phyloP scores from a whole-genome alignment of 1,140 invertebrate genomes.

The Hesperophylax magnus region DNA sequence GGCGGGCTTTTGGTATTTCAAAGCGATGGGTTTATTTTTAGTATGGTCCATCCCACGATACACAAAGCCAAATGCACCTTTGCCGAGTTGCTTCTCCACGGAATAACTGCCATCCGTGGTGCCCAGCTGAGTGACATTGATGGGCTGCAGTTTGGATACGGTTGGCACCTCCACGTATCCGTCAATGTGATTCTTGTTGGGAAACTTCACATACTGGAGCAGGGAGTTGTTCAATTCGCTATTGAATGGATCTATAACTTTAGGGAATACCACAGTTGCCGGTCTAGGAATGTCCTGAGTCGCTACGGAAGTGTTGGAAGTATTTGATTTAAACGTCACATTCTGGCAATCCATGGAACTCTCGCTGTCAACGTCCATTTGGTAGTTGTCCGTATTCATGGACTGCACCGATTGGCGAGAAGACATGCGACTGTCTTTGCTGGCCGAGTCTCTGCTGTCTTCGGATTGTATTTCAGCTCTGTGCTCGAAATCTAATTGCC shows the following conservation, averaged over 20 bases:
- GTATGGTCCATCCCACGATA: constrained; percentile 74
- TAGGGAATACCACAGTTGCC: constrained; percentile 67
- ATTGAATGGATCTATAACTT: constrained; percentile 72
- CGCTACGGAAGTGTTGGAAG: constrained; percentile 67
- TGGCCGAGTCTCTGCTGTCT: constrained; percentile 68
- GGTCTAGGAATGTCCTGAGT: constrained; percentile 68
- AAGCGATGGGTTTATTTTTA: constrained; percentile 75
- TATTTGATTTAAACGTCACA: constrained; percentile 65
- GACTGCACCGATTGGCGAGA: constrained; percentile 63
- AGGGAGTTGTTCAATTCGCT: constrained; percentile 69
- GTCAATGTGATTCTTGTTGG: constrained; percentile 70
- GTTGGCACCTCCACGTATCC: constrained; percentile 65
- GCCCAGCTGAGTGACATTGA: constrained; percentile 65
- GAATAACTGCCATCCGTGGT: constrained; percentile 72
- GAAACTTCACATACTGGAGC: constrained; percentile 72
- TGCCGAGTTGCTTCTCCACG: constrained; percentile 80
- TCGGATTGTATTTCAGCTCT: constrained; percentile 67
- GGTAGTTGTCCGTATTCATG: constrained; percentile 59
- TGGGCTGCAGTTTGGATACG: constrained; percentile 66
- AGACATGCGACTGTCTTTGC: constrained; percentile 69
- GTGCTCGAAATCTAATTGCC: constrained; percentile 69
- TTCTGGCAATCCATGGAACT: constrained; percentile 68
- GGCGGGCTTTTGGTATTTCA: constrained; percentile 84
- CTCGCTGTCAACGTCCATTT: constrained; percentile 70
- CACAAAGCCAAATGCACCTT: constrained; percentile 82